phyloP scores from a whole-genome alignment of 2,113 vertebrate genomes.

The Syngnathus floridae region DNA sequence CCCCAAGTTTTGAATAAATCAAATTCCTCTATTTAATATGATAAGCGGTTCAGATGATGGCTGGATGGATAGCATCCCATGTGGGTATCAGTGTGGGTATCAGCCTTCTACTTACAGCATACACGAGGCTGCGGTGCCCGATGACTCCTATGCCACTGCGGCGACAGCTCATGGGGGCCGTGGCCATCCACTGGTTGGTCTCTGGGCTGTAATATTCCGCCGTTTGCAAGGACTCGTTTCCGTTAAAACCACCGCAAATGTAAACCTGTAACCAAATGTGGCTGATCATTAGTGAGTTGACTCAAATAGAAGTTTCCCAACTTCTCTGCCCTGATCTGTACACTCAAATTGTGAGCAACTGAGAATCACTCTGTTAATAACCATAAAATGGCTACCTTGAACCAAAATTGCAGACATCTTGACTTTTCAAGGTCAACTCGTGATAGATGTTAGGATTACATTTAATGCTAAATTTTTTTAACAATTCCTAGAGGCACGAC shows the following conservation, averaged over 20 bases:
- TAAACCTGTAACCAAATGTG: slow-evolving; percentile 69
- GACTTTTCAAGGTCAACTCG: no score
- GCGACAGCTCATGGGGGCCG: slow-evolving; percentile 15
- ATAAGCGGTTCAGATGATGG: no score
- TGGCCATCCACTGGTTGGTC: slow-evolving; percentile 38
- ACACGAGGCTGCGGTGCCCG: slow-evolving; percentile 13
- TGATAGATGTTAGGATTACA: no score
- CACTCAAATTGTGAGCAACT: not conserved
- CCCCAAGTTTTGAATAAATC: not conserved
- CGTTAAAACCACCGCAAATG: slow-evolving; percentile 86
- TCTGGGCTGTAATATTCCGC: slow-evolving; percentile 34
- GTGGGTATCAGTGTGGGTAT: not conserved
- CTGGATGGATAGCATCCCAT: not conserved
- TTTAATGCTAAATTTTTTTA: no score
- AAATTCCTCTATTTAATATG: not conserved
- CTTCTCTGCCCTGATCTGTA: not conserved
- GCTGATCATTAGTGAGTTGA: not conserved
- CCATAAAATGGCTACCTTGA: not conserved
- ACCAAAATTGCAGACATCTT: not conserved
- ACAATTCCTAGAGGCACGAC: no score
- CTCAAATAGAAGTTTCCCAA: not conserved
- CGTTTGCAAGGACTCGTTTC: slow-evolving; percentile 70
- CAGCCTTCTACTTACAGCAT: slow-evolving; percentile 31
- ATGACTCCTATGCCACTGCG: slow-evolving; percentile 25
- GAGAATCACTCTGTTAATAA: not conserved